Percentiles rank a stretch among this genome's conserved stretches.
These are phyloP conservation scores for Tetramorium alpestre DNA, from an alignment of 1,140 invertebrate species.

Conservation along the genomic window DNA sequence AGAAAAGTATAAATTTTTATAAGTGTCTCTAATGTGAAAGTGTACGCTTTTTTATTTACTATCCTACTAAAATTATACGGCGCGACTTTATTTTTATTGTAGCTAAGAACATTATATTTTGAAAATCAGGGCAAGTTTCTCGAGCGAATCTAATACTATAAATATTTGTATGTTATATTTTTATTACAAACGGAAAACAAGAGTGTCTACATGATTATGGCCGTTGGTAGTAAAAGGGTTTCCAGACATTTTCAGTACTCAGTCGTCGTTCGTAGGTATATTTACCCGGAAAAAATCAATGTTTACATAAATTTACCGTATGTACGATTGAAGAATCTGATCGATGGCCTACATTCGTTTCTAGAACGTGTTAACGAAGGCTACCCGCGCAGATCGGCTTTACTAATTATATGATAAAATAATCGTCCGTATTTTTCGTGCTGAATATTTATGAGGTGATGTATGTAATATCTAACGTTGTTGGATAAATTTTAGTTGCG, in stretches of 20 bases:
- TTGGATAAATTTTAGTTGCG: constrained; percentile 10
- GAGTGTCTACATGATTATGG: background rate
- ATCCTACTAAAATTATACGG: background rate
- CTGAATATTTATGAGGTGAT: constrained; percentile 42
- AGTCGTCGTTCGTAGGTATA: background rate
- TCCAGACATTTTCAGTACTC: background rate
- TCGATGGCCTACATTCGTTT: background rate
- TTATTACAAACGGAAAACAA: background rate
- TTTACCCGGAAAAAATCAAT: background rate
- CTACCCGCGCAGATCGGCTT: background rate
- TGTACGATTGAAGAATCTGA: background rate
- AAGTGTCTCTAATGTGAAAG: background rate
- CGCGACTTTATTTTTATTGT: background rate
- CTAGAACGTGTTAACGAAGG: constrained; percentile 8
- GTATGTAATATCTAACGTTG: constrained; percentile 8
- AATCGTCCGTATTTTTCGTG: background rate
- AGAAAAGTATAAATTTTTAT: background rate
- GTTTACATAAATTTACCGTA: background rate
- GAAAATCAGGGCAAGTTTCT: background rate
- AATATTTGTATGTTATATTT: background rate
- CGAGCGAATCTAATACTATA: background rate
- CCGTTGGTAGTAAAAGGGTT: background rate
- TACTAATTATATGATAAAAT: background rate
- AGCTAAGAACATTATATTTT: background rate
- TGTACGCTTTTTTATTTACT: background rate